Evolutionary conservation across 2,888 invertebrate genomes (phyloP).

Genomic region (Rhyacophila evoluta): DNA sequence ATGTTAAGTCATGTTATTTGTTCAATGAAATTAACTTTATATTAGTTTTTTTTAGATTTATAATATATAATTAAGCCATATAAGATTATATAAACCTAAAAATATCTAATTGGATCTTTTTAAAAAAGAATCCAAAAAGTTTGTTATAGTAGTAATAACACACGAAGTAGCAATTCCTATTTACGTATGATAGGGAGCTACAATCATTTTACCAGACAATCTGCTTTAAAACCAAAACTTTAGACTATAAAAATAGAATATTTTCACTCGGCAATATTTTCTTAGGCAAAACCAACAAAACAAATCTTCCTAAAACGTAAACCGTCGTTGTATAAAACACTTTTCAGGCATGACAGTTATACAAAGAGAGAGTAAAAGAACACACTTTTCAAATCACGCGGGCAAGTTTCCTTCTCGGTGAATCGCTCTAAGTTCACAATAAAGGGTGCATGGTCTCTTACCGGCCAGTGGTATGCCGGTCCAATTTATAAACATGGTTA

Average conservation of each 20-base stretch:
- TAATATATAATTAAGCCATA: no score
- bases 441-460: neutral
- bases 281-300: neutral
- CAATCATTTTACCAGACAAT: no score
- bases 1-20: no score
- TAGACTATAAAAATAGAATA: neutral
- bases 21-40: no score
- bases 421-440: neutral
- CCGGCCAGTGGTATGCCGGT: neutral
- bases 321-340: neutral
- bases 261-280: neutral
- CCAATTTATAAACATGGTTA: neutral
- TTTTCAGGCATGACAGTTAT: slow-evolving; percentile 1
- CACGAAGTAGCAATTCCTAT: no score
- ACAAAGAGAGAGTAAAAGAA: slow-evolving; percentile 1
- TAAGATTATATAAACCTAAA: no score
- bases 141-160: no score
- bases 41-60: no score
- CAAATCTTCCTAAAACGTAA: neutral
- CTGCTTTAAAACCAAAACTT: no score
- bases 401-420: neutral
- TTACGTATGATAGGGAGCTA: no score
- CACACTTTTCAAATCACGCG: neutral
- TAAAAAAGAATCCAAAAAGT: no score
- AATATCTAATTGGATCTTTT: no score